A percentile compares a stretch with the other conserved stretches of the same genome.
These are phyloP conservation scores for Lamprologus callipterus DNA, from an alignment of 2,113 vertebrate genomes.

Conservation along the genomic window DNA sequence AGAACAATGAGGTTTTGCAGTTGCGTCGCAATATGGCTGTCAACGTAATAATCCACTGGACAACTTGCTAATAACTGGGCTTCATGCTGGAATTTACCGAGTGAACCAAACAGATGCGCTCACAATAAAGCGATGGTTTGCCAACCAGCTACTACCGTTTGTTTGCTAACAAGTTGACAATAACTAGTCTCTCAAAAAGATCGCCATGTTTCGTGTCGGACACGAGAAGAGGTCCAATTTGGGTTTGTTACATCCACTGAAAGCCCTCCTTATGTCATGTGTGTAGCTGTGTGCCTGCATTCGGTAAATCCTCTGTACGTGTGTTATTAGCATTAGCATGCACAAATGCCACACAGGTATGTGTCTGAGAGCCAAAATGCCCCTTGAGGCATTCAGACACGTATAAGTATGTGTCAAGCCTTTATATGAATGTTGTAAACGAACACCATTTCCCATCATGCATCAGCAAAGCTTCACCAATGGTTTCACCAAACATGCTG, in stretches of 20 bases:
- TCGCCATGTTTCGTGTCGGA: accelerated
- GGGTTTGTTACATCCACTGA: not conserved
- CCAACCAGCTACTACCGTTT: not conserved
- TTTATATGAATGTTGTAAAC: conserved; percentile 40
- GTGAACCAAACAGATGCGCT: not conserved
- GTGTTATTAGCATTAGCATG: conserved; percentile 22
- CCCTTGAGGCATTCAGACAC: not conserved
- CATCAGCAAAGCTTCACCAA: conserved; percentile 26
- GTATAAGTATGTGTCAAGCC: not conserved
- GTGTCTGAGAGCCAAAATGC: not conserved
- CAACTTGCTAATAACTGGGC: not conserved
- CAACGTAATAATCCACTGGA: not conserved
- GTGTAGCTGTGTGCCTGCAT: not conserved
- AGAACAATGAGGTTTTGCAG: conserved; percentile 3
- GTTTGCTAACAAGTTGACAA: not conserved
- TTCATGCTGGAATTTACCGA: not conserved
- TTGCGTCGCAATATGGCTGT: conserved; percentile 14
- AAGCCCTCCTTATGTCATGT: not conserved
- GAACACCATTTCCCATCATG: conserved; percentile 37
- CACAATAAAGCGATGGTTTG: not conserved
- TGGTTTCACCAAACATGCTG: conserved; percentile 14
- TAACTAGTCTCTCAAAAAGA: not conserved
- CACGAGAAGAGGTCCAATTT: not conserved
- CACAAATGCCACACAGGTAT: conserved; percentile 3
- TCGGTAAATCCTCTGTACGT: not conserved